Evolutionary conservation across 2,797 vertebrate species (phyloP), one percentile per base, ranked within the genome.

Genomic region (Labroides dimidiatus): DNA sequence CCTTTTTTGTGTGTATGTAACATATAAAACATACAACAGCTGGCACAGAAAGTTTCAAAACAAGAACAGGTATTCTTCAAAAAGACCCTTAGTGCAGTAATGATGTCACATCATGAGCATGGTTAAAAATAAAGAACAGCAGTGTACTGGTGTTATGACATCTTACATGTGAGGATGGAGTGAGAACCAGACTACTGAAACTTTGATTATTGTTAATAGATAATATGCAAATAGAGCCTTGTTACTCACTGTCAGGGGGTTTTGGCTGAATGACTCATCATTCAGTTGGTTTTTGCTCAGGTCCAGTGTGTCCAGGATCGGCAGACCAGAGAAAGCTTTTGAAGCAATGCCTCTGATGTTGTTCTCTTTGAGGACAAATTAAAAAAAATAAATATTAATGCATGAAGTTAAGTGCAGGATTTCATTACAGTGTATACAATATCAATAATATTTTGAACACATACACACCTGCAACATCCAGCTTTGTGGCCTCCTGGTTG

Each of bases 221-320:
- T 3, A 27, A 50, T 2, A 16, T 43, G 23, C 30, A 21, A 21
- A 60, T 17, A 42, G 27, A 24, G 39, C 13, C 16, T 66, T 17
- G 36, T 54, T 61, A 89, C 92, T 91, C 74, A 94, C 93, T 67
- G 82, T 80, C 74, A 96, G 94, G 0, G 89, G 80, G 20, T 88
- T 81, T 6, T 68, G 84, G 63, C 81, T 80, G 50, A 96, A 80
- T 0, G 94, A 91, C 1, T 75, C 71, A 37, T 93, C 92, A 0
- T 88, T 86, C 73, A 96, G 87, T 23, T 84, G 62, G 88, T 96
- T 96, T 58, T 90, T 89, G 84, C 94, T 96, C 73, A 96, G 90
- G 79, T 96, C 93, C 79, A 96, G 74, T 9, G 89, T 81, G 69
- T 95, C 90, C 69, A 96, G 84, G 57, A 91, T 89, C 0, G 81